Conservation (phyloP, 2,797 vertebrate species). For the Valencia hispanica region DNA sequence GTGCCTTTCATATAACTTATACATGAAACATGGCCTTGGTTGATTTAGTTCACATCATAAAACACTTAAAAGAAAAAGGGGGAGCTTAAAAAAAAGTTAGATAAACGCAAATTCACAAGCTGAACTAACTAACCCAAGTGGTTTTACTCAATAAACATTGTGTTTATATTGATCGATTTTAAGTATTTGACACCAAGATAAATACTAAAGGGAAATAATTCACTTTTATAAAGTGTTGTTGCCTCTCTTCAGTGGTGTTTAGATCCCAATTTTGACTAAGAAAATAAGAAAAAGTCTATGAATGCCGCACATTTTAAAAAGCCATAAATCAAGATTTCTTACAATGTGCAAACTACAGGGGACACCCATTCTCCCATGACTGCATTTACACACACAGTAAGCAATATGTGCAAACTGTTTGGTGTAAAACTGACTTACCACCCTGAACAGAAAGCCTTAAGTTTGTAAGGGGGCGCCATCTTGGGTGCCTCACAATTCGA, state of each 20-base stretch:
- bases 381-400: too few species aligned
- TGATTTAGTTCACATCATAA: neutral
- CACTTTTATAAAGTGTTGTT: neutral
- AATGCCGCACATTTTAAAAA: too few species aligned
- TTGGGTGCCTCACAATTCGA: too few species aligned
- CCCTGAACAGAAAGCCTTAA: too few species aligned
- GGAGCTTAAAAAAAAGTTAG: neutral
- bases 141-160: neutral
- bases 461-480: too few species aligned
- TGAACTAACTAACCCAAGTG: neutral
- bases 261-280: neutral
- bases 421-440: too few species aligned
- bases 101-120: neutral
- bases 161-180: neutral
- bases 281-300: neutral
- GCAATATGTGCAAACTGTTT: too few species aligned
- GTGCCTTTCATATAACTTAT: neutral
- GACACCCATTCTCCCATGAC: too few species aligned
- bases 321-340: neutral
- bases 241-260: neutral
- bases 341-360: too few species aligned
- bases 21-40: neutral
- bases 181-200: neutral
- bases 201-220: neutral
- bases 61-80: constrained; percentile 1